These are phyloP conservation scores for Tromatobia lineatoria DNA, from an alignment of 2,888 invertebrate genomes.

Conservation along the genomic window DNA sequence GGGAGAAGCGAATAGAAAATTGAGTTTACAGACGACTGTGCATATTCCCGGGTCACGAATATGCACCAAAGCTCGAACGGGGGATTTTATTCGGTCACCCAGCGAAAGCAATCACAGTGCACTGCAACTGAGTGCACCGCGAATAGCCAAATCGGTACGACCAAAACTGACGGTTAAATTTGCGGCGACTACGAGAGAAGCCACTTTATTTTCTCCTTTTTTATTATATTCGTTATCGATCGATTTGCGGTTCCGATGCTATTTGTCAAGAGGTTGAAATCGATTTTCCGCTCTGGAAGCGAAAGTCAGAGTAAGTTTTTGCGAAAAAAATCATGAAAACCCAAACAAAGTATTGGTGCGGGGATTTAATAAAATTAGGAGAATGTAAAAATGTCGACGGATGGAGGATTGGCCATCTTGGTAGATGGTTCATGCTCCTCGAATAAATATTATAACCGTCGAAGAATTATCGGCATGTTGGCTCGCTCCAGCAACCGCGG, in stretches of 20 bases:
- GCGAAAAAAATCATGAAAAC: not conserved
- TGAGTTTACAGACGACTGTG: not conserved
- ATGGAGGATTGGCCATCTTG: slow-evolving; percentile 14
- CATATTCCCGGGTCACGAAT: slow-evolving; percentile 25
- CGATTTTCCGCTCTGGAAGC: slow-evolving; percentile 13
- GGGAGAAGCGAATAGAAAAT: slow-evolving; percentile 26
- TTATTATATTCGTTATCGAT: slow-evolving; percentile 60
- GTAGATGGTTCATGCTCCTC: slow-evolving; percentile 2
- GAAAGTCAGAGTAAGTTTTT: not conserved
- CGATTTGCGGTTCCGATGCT: slow-evolving; percentile 58
- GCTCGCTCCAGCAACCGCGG: slow-evolving; percentile 31
- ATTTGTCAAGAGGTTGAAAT: slow-evolving; percentile 43
- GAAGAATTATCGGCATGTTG: slow-evolving; percentile 56
- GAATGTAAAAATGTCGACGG: slow-evolving; percentile 18
- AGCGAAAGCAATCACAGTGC: slow-evolving; percentile 60
- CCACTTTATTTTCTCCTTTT: slow-evolving; percentile 60
- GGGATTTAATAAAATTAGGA: slow-evolving; percentile 8
- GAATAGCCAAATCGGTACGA: slow-evolving; percentile 59
- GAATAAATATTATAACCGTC: slow-evolving; percentile 28
- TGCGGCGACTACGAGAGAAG: slow-evolving; percentile 52
- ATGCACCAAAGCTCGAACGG: slow-evolving; percentile 3
- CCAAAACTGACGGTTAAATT: slow-evolving; percentile 68
- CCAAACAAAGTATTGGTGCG: not conserved
- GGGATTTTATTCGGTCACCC: slow-evolving; percentile 63
- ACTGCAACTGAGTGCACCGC: slow-evolving; percentile 27